Evolutionary conservation across 2,113 vertebrate genomes (phyloP).

Genomic region (Catharus minimus): DNA sequence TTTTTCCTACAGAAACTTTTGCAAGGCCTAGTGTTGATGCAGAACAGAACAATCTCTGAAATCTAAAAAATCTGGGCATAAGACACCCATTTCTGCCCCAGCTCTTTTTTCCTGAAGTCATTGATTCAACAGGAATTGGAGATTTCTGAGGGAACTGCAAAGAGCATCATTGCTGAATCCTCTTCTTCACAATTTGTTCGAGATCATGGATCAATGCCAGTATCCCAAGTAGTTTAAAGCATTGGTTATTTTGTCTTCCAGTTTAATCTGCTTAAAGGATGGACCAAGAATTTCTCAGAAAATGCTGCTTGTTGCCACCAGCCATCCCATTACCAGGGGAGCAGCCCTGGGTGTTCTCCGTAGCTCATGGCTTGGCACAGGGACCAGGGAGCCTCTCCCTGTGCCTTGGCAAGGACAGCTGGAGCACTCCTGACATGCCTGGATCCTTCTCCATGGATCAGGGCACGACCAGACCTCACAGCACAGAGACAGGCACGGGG

Average conservation of each 20-base stretch:
- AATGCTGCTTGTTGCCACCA: slow-evolving; percentile 12
- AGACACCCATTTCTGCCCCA: neutral
- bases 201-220: neutral
- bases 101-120: neutral
- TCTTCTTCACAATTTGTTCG: neutral
- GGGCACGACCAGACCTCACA: neutral
- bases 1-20: neutral
- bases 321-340: neutral
- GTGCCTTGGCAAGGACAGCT: neutral
- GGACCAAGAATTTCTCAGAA: neutral
- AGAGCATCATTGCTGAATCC: neutral
- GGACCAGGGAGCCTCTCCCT: neutral
- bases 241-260: neutral
- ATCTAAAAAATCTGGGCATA: neutral
- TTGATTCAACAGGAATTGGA: neutral
- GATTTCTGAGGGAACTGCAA: neutral
- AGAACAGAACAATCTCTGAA: neutral
- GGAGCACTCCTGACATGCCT: slow-evolving; percentile 5
- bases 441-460: neutral
- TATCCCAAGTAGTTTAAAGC: neutral
- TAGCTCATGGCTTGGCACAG: neutral
- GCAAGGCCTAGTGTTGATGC: neutral
- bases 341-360: neutral
- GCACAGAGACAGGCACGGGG: neutral
- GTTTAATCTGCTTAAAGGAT: neutral